A percentile compares a stretch with the other conserved stretches of the same genome.
Conservation (phyloP, 2,113 vertebrate species). For the Heterotis niloticus region DNA sequence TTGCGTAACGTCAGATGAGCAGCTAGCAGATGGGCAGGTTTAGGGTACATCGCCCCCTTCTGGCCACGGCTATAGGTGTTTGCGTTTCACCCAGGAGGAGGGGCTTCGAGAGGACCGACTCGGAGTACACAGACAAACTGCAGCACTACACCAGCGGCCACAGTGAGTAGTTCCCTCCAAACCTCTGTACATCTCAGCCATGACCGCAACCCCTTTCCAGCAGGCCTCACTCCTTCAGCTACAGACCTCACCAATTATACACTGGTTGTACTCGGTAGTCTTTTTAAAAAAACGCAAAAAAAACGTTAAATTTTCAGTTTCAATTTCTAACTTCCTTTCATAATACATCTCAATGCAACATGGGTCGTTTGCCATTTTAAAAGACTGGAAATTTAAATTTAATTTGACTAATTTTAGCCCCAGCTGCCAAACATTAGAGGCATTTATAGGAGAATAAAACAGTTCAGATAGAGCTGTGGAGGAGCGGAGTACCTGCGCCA, state of each 20-base stretch:
- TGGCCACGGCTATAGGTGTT: constrained; percentile 64
- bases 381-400: constrained; percentile 35
- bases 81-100: constrained; percentile 88
- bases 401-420: constrained; percentile 32
- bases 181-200: not conserved
- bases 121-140: constrained; percentile 97
- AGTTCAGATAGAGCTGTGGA: constrained; percentile 26
- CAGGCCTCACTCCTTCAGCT: not conserved
- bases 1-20: not conserved
- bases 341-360: constrained; percentile 46
- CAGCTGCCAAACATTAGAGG: constrained; percentile 10
- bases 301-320: too few species aligned
- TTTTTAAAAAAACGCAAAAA: not conserved
- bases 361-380: constrained; percentile 48
- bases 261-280: not conserved
- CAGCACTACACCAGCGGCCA: constrained; percentile 99
- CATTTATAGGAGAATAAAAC: constrained; percentile 20
- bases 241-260: constrained; percentile 29
- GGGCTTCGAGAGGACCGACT: constrained; percentile 92
- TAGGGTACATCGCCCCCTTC: constrained; percentile 5
- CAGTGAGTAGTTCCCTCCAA: constrained; percentile 76
- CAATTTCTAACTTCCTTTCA: constrained; percentile 30
- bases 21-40: not conserved
- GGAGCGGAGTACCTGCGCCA: constrained; percentile 19
- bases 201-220: not conserved